Conservation (phyloP, 2,888 invertebrate species). For the Parthenolecanium corni region DNA sequence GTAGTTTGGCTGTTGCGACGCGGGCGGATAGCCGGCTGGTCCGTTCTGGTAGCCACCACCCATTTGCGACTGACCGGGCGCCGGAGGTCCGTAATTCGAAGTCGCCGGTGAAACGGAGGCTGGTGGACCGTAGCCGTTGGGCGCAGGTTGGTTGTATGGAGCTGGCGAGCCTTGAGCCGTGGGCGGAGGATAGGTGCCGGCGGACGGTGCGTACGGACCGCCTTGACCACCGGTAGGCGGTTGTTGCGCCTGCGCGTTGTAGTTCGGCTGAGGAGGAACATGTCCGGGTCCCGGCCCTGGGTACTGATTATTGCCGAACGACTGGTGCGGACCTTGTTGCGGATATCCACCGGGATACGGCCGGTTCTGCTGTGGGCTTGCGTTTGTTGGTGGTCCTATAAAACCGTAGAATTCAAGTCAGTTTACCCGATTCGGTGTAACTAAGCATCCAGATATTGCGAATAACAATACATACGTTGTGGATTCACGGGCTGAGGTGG, state of each 20-base stretch:
- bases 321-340: conserved; percentile 56
- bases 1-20: conserved; percentile 16
- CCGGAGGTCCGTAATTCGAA: conserved; percentile 20
- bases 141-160: conserved; percentile 28
- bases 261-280: conserved; percentile 22
- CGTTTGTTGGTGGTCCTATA: conserved; percentile 29
- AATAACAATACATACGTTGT: conserved; percentile 31
- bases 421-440: no score
- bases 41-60: conserved; percentile 18
- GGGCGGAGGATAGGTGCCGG: conserved; percentile 17
- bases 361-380: conserved; percentile 43
- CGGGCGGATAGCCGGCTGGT: conserved; percentile 21
- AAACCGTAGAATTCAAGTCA: not conserved
- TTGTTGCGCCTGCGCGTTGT: conserved; percentile 13
- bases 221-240: conserved; percentile 22
- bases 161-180: not conserved
- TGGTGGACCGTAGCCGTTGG: conserved; percentile 25
- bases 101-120: conserved; percentile 17
- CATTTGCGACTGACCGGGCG: not conserved
- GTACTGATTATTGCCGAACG: conserved; percentile 46
- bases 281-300: conserved; percentile 37
- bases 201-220: conserved; percentile 27
- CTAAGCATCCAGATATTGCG: not conserved
- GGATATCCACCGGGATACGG: conserved; percentile 50
- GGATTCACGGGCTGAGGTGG: conserved; percentile 32